Percentiles rank a stretch among this genome's conserved stretches.
Evolutionary conservation across 2,113 vertebrate genomes (phyloP).

Genomic region (Anoplopoma fimbria): DNA sequence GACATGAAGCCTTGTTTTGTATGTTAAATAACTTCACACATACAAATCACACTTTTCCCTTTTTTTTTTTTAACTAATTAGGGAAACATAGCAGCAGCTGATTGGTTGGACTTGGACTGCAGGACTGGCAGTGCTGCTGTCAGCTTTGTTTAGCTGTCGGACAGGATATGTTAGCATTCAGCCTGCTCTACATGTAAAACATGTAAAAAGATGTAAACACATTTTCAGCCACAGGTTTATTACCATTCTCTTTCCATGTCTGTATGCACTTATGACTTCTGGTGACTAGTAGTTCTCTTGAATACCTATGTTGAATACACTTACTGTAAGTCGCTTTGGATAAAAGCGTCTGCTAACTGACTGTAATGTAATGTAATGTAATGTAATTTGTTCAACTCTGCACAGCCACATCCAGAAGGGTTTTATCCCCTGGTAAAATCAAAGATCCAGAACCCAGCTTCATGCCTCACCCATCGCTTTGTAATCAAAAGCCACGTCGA

Average conservation of each 20-base stretch:
- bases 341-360: no score
- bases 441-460: background rate
- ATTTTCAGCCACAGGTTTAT: background rate
- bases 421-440: background rate
- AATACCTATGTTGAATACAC: no score
- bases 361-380: no score
- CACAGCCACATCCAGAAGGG: background rate
- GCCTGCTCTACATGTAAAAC: conserved; percentile 28
- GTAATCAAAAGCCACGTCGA: background rate
- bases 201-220: no score
- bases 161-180: conserved; percentile 15
- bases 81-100: background rate
- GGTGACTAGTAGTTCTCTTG: no score
- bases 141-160: conserved; percentile 24
- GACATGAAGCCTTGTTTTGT: background rate
- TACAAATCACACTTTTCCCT: background rate
- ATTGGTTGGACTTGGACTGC: conserved; percentile 13
- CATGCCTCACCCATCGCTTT: background rate
- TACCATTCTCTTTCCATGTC: background rate
- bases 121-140: conserved; percentile 51
- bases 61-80: conserved; percentile 1
- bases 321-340: no score
- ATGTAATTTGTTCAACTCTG: background rate
- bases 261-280: no score
- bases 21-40: background rate